Base-by-base conservation (phyloP, 2,888 invertebrate genomes). In the Amphiduros pacificus region DNA sequence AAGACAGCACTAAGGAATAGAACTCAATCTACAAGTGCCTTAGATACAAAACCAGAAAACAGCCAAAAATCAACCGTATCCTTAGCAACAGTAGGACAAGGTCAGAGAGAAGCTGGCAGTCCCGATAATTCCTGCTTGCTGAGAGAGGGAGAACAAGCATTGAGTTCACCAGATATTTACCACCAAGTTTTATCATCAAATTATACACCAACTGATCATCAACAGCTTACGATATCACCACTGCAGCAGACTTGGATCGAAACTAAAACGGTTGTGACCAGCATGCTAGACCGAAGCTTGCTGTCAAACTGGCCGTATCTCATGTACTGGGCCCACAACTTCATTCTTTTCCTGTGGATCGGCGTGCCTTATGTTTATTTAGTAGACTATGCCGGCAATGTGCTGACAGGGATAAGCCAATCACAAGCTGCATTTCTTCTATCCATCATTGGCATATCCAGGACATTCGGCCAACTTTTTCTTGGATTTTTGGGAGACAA, bases 281-380 rank as follows among this genome's bases (percentile, higher is more conserved):
- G 22, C 26, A 68, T 65, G 63, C 48, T 65, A 26, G 60, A 69
- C 54, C 59, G 58, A 36, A 55, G 61, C 2, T 63, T 71, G 32
- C 32, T 59, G 2, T 24, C 44, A 11, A 64, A 62, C 40, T 31
- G 40, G 48, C 41, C 51, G 14, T 71, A 60, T 54, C 29, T 69
- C 1, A 32, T 70, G 0, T 87, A 93, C 76, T 91, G 92, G 62
- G 78, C 92, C 22, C 91, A 93, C 58, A 94, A 93, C 66, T 89
- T 93, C 70, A 86, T 94, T 60, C 86, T 94, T 51, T 95, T 94
- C 84, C 88, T 90, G 73, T 94, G 93, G 91, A 78, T 82, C 49
- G 94, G 95, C 75, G 91, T 94, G 62, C 93, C 94, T 20, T 95
- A 95, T 84, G 91, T 94, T 80, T 95, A 93, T 82, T 85, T 95